Evolutionary conservation across 2,888 invertebrate species (phyloP).

Genomic region (Apotomis capreana): DNA sequence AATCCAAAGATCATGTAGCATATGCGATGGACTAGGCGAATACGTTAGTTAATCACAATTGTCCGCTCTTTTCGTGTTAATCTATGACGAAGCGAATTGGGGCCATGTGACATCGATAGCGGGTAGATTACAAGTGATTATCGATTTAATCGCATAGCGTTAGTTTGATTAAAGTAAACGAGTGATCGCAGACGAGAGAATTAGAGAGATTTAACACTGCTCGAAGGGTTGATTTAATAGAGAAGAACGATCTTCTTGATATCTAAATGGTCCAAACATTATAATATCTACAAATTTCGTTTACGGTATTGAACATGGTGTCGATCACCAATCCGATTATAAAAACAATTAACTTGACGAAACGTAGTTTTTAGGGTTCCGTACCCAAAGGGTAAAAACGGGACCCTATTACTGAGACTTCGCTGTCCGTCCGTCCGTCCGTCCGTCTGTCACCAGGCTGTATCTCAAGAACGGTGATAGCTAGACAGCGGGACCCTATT

Average conservation of each 20-base stretch:
- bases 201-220: conserved; percentile 33
- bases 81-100: conserved; percentile 35
- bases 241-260: conserved; percentile 3
- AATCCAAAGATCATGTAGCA: no score
- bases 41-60: background rate
- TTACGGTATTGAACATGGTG: no score
- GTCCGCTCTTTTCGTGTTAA: conserved; percentile 6
- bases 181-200: conserved; percentile 24
- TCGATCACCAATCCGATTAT: no score
- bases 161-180: conserved; percentile 48
- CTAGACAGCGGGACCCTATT: no score
- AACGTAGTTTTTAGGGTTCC: no score
- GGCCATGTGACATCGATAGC: conserved; percentile 43
- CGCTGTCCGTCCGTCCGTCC: no score
- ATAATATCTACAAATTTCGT: background rate
- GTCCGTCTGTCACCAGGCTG: no score
- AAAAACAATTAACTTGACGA: no score
- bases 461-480: no score
- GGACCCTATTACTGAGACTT: no score
- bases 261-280: background rate
- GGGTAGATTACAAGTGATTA: conserved; percentile 66
- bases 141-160: conserved; percentile 60
- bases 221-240: conserved; percentile 33
- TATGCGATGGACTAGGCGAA: no score
- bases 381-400: no score